Evolutionary conservation across 92 coral and sea anemone genomes (phyloP), one percentile per base, ranked within the genome.

Genomic region (Isaurus tuberculatus): DNA sequence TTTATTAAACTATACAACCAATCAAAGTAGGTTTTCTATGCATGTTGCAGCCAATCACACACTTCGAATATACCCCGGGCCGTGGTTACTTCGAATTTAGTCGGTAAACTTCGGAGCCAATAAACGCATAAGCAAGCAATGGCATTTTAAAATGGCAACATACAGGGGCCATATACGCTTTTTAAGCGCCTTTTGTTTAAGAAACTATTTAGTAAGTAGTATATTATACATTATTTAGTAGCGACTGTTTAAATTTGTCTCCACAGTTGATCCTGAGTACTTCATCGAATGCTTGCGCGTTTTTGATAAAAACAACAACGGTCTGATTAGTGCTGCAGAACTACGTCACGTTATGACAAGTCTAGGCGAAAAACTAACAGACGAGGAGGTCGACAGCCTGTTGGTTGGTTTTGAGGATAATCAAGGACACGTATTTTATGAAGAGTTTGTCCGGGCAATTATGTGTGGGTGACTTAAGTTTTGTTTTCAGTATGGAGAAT

Each of bases 271-370:
- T 78, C 92, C 90, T 16, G 98, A 92, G n/a, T 91, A 94, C 65
- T 94, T 95, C 84, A 86, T 95, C 46, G 98, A 95, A 74, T 95
- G 98, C 43, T 89, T 95, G 81, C 94, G 92, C 37, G 96, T 95
- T 77, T 95, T 93, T 65, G 98, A 95, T 57, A 92, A 95, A 40
- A 91, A 88, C 89, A 88, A 94, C 63, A 93, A 94, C 67, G 98
- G 98, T 29, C 79, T 94, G 37, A 94, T 95, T n/a, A 88, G 90
- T 61, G 87, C 98, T 2, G 93, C 93, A 13, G 98, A 95, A 77
- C 81, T 95, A 36, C 98, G 98, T 78, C 98, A 95, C 84, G 92
- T 95, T 60, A 90, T 96, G 65, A 85, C 98, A 3, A 94, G 91
- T 72, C 92, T 96, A 23, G 99, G 99, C 16, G 99, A 97, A 69